These are phyloP conservation scores for Osmerus eperlanus DNA, from an alignment of 2,113 vertebrate genomes.

Conservation along the genomic window DNA sequence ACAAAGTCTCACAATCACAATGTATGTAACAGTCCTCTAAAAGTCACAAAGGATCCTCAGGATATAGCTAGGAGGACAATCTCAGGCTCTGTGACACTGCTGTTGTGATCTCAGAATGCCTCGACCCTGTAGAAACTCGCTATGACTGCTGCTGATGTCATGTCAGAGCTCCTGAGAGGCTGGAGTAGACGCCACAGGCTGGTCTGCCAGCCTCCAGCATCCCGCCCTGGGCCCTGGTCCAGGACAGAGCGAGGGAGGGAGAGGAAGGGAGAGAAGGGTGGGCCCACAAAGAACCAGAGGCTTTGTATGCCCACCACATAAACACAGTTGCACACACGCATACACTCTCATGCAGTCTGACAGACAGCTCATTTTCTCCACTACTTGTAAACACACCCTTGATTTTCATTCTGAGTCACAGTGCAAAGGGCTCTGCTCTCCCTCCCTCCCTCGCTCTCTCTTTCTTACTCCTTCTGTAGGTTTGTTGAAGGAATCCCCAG, in stretches of 20 bases:
- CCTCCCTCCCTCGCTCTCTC: not conserved
- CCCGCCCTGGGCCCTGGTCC: conserved; percentile 74
- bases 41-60: not conserved
- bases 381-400: conserved; percentile 42
- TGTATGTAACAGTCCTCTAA: not conserved
- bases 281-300: conserved; percentile 45
- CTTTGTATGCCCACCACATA: conserved; percentile 35
- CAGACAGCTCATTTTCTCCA: conserved; percentile 28
- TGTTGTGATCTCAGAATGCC: conserved; percentile 22
- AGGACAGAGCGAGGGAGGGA: conserved; percentile 69
- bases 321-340: conserved; percentile 43
- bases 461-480: not conserved
- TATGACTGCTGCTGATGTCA: conserved; percentile 63
- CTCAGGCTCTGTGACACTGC: not conserved
- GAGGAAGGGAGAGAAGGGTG: conserved; percentile 48
- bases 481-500: not conserved
- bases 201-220: conserved; percentile 62
- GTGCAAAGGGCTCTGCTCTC: not conserved
- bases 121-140: conserved; percentile 37
- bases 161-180: conserved; percentile 61
- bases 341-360: conserved; percentile 15
- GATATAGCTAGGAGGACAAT: conserved; percentile 6
- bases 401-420: conserved; percentile 30
- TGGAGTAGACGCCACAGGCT: conserved; percentile 69
- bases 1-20: conserved; percentile 33